Base-by-base conservation (phyloP, 2,888 invertebrate genomes). In the Rhamnusium bicolor region DNA sequence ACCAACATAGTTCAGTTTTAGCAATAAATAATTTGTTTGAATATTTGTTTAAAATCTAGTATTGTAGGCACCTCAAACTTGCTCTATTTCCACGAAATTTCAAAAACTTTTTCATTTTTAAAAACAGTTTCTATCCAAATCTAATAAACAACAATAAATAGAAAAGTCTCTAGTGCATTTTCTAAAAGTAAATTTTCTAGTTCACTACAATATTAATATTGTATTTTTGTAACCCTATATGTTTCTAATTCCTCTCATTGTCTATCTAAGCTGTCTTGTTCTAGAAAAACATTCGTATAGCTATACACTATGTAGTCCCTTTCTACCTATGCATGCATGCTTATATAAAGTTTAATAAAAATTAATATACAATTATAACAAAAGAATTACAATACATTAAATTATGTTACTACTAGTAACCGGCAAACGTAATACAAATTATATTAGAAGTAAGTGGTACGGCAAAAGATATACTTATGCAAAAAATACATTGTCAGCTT, bases 231-330 rank as follows among this genome's bases (percentile, higher is more conserved):
- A 24, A 32, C 27, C 18, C 51, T 27, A 29, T n/a, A 47, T 63
- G 47, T 62, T 21, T 21, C 47, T 46, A 62, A 47, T 62, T 46
- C 63, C 51, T 51, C 49, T 63, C 24, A 63, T 24, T 51, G 63
- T 51, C 49, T 63, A 24, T 51, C 51, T 51, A 51, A 32, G 46
- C 46, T 62, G 61, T 63, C 63, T 51, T 63, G 63, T 51, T 63
- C 63, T 63, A 63, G 63, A 63, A 27, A 62, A 19, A 29, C 58
- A 58, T 62, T 62, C 24, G 49, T 62, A 24, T 24, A 24, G 49
- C 47, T 62, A n/a, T 14, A 47, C 27, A 49, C 49, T 27, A 16
- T 27, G 63, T 63, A 49, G 49, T 46, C 27, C 29, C 29, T 29
- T 63, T 16, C 29, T 63, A 24, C 18, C 49, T 62, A 51, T 63